These are phyloP conservation scores for Lasioglossum pauxillum DNA, from an alignment of 2,888 invertebrate genomes.

Conservation along the genomic window DNA sequence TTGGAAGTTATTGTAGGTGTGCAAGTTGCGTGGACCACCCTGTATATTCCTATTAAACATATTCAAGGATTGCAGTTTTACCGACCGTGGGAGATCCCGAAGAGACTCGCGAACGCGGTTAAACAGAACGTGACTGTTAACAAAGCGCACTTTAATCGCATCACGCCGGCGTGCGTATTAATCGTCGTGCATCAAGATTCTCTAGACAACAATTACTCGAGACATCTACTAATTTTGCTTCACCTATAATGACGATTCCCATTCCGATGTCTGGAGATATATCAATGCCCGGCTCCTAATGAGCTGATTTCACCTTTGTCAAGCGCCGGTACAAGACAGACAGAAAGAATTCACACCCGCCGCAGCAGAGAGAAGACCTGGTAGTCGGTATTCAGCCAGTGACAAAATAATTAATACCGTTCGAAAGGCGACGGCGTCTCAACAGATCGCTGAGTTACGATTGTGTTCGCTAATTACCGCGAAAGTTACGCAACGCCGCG, in stretches of 20 bases:
- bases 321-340: neutral
- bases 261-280: neutral
- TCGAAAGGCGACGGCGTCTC: constrained; percentile 33
- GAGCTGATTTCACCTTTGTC: neutral
- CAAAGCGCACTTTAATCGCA: neutral
- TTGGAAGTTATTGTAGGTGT: too few species aligned
- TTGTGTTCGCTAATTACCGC: constrained; percentile 62
- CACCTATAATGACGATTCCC: neutral
- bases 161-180: neutral
- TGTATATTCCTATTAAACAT: too few species aligned
- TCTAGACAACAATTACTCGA: constrained; percentile 5
- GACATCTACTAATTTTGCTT: constrained; percentile 9
- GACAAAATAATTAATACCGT: constrained; percentile 66
- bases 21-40: too few species aligned
- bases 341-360: neutral
- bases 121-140: neutral
- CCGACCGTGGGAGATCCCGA: neutral
- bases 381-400: constrained; percentile 45
- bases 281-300: neutral
- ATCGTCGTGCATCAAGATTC: neutral
- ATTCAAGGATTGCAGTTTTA: neutral
- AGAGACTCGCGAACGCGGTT: neutral
- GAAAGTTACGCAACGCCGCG: constrained; percentile 60
- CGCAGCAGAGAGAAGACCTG: neutral
- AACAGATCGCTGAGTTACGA: constrained; percentile 51